A percentile compares a stretch with the other conserved stretches of the same genome.
Conservation (phyloP, 1,140 invertebrate genomes). For the Drosophila repletoides region DNA sequence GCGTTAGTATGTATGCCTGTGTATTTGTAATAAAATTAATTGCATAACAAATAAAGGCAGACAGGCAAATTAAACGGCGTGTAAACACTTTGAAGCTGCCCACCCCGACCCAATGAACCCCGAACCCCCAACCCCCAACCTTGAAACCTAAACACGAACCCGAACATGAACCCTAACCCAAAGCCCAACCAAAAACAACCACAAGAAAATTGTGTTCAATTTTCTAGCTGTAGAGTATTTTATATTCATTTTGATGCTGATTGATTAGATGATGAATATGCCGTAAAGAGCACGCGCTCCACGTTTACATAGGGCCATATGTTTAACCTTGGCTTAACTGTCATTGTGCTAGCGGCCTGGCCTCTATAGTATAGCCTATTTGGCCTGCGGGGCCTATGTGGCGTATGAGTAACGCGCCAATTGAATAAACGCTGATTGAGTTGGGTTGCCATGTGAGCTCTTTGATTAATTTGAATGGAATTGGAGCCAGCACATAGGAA, state of each 20-base stretch:
- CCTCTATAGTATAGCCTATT: neutral
- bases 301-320: conserved; percentile 21
- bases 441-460: conserved; percentile 24
- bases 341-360: neutral
- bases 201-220: conserved; percentile 48
- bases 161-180: neutral
- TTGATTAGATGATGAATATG: conserved; percentile 49
- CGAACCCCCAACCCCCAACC: neutral
- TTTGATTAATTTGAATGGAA: conserved; percentile 32
- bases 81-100: conserved; percentile 72
- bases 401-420: conserved; percentile 32
- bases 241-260: conserved; percentile 61
- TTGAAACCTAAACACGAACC: neutral
- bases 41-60: conserved; percentile 72
- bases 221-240: conserved; percentile 22
- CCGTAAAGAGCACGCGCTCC: conserved; percentile 7
- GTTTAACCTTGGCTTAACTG: conserved; percentile 35
- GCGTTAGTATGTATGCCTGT: conserved; percentile 16
- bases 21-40: conserved; percentile 73
- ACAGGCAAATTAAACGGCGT: conserved; percentile 72
- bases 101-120: too few relatives aligned
- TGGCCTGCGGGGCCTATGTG: conserved; percentile 1
- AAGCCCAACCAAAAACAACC: conserved; percentile 27
- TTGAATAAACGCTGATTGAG: conserved; percentile 42
- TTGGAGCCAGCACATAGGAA: neutral